Conservation (phyloP, 2,797 vertebrate species). For the Crenichthys baileyi region DNA sequence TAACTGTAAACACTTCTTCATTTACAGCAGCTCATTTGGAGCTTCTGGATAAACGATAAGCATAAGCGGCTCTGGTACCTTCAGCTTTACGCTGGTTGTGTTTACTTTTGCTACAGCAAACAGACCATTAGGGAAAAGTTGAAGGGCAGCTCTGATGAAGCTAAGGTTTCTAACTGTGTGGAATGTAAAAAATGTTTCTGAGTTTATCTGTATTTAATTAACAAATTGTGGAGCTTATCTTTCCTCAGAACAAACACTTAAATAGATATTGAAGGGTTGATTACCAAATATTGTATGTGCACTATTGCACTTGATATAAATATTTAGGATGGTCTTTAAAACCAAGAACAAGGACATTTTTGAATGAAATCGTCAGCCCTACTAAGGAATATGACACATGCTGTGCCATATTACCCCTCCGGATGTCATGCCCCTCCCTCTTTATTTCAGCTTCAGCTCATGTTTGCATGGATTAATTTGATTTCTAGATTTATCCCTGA, state of each 20-base stretch:
- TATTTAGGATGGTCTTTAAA: not conserved
- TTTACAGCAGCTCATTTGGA: slow-evolving; percentile 16
- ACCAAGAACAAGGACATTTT: not conserved
- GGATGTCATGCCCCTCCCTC: slow-evolving; percentile 11
- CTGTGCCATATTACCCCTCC: not conserved
- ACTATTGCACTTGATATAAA: not conserved
- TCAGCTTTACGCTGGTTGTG: slow-evolving; percentile 42
- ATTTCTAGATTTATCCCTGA: slow-evolving; percentile 46
- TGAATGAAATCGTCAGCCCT: not conserved
- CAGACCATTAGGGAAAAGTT: slow-evolving; percentile 56
- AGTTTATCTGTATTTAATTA: slow-evolving; percentile 51
- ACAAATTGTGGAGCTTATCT: slow-evolving; percentile 38
- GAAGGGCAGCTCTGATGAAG: slow-evolving; percentile 54
- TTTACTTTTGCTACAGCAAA: slow-evolving; percentile 71
- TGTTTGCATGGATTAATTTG: slow-evolving; percentile 52
- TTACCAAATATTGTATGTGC: not conserved
- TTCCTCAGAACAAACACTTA: slow-evolving; percentile 20
- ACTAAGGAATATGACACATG: not conserved
- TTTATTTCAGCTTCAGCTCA: slow-evolving; percentile 33
- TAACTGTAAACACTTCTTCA: slow-evolving; percentile 11
- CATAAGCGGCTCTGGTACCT: slow-evolving; percentile 26
- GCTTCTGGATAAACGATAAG: not conserved
- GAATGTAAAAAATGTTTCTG: slow-evolving; percentile 56
- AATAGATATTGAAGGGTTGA: slow-evolving; percentile 18
- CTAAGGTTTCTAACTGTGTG: slow-evolving; percentile 60